Base-by-base conservation (phyloP, 1,140 invertebrate genomes). In the Zophobas morio region DNA sequence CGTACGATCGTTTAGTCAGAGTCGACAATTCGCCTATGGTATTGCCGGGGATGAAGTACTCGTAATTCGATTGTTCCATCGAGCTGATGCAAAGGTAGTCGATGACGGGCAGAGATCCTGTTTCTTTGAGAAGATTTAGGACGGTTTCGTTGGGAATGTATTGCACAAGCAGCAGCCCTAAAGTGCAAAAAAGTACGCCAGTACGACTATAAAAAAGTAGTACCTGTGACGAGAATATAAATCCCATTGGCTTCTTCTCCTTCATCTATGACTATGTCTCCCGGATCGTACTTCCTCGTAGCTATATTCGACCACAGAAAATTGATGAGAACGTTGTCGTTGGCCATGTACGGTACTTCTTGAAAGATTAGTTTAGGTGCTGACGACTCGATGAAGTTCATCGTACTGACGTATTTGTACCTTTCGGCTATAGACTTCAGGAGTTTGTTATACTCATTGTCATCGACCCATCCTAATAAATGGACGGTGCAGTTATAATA, bases 141-240 rank as follows among this genome's bases (percentile, higher is more conserved):
- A 56, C 46, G 33, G 2, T 5, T 5, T 32, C 20, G 20, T 72
- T n/a, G 1, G 70, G 70, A 3, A n/a, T 51, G 34, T 72, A 72
- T 32, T 20, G 32, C 4, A 32, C 37, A 37, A 42, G n/a, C 1
- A 66, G 5, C 60, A 66, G 4, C 20, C 49, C 49, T 51, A 2
- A 6, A 20, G 49, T n/a, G 2, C 6, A 51, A 2, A 20, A 2
- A 6, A 51, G 4, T 51, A 20, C 20, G n/a, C 2, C 20, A 51
- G 20, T n/a, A 20, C 49, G 20, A 51, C 49, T 51, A 51, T 6
- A 5, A 20, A 2, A 6, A 20, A 20, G 2, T 6, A 2, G 2
- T 66, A 76, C 78, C 78, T n/a, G 75, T 73, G 2, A 79, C 72
- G 34, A 79, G 2, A 42, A 80, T 75, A 51, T 74, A 80, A 53